These are phyloP conservation scores for Parazoanthus darwini DNA, from an alignment of 92 coral and sea anemone genomes.

Conservation along the genomic window DNA sequence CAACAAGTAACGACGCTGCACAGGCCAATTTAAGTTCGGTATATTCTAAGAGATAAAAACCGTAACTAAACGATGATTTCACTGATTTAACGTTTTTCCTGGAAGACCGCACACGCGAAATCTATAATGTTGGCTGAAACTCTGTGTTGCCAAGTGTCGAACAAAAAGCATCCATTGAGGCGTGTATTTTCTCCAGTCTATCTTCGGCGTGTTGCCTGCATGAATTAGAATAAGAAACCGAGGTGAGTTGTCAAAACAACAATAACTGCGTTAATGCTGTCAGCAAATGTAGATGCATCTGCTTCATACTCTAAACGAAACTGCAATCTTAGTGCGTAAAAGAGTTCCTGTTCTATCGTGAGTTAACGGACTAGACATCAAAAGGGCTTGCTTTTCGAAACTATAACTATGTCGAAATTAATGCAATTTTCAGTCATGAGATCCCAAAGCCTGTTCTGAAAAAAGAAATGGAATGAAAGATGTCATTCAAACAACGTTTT, in stretches of 20 bases:
- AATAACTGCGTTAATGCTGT: background rate
- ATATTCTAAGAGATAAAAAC: background rate
- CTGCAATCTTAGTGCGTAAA: too few species aligned
- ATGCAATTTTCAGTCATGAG: too few species aligned
- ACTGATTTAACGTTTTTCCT: background rate
- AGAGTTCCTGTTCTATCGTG: too few species aligned
- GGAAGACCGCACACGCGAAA: background rate
- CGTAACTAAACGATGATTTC: background rate
- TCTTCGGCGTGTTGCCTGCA: conserved; percentile 88
- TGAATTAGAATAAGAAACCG: conserved; percentile 30
- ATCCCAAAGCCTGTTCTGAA: too few species aligned
- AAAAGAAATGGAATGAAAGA: too few species aligned
- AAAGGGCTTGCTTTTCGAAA: too few species aligned
- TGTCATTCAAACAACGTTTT: too few species aligned
- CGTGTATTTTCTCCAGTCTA: conserved; percentile 79
- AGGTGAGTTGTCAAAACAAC: background rate
- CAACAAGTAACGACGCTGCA: background rate
- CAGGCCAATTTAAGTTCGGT: background rate
- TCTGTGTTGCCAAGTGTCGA: conserved; percentile 53
- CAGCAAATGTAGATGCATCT: too few species aligned
- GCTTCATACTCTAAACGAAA: too few species aligned
- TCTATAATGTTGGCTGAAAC: conserved; percentile 25
- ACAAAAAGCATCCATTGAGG: conserved; percentile 84
- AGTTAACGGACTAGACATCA: too few species aligned
- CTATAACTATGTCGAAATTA: too few species aligned